Base-by-base conservation (phyloP, 2,797 vertebrate genomes). In the Melanogrammus aeglefinus region DNA sequence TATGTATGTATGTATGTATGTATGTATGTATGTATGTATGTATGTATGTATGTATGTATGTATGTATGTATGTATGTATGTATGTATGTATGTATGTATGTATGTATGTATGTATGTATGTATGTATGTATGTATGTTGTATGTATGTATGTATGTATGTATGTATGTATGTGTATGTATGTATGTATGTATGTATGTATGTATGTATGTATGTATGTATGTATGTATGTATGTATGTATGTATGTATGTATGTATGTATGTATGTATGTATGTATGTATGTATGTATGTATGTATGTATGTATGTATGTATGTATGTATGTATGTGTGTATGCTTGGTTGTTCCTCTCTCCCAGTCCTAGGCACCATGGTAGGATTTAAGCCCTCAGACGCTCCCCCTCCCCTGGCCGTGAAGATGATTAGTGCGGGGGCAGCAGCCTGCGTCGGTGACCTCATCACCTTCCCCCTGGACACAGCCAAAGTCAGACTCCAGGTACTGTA, bases 381-480 rank as follows among this genome's bases (percentile, higher is more conserved):
- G 83, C 93, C 94, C 39, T 93, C 94, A 0, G 95, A 96, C 27
- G 88, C 93, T 75, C 93, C 93, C 39, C 95, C 96, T 47, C 94
- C 96, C 29, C 90, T 95, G 82, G 94, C 89, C 12, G 94, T 97
- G 78, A 96, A 96, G 91, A 95, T 96, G 89, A 85, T 95, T 35
- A 96, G 96, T 0, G 96, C 96, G 0, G 96, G 95, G 1, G 88
- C 90, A 0, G 95, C 95, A 0, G 96, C 95, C 33, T 97, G 96
- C 74, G 88, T 96, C 31, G 96, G 95, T 0, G 96, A 97, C 31
- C 83, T 96, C 0, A 86, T 96, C 91, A 97, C 96, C 10, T 97
- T 97, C 84, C 96, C 96, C 41, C 89, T 97, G 92, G 96, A 97
- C 93, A 97, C 96, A 0, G 96, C 96, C 70, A 97, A 97, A 96